Percentiles rank a stretch among this genome's conserved stretches.
phyloP scores from a whole-genome alignment of 2,797 vertebrate genomes.

The Steatocranus sp. region DNA sequence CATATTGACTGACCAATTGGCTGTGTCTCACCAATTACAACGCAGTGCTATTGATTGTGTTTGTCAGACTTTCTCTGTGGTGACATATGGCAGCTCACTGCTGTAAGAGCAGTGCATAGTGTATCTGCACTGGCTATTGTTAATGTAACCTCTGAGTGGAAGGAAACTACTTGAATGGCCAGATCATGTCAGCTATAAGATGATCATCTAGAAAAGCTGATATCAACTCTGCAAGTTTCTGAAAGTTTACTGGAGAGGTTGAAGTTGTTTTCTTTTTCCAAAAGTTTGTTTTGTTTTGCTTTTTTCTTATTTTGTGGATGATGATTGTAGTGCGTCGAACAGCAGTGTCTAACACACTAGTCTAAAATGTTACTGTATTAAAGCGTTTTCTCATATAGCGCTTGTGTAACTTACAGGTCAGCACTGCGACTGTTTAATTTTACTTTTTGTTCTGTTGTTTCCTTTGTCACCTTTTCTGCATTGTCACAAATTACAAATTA shows the following conservation, averaged over 20 bases:
- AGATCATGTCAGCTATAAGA: not conserved
- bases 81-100: constrained; percentile 12
- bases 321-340: not conserved
- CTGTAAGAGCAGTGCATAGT: not conserved
- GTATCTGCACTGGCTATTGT: not conserved
- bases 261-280: not conserved
- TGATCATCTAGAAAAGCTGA: not conserved
- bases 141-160: not conserved
- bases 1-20: constrained; percentile 41
- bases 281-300: not conserved
- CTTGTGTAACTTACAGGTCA: not conserved
- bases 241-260: not conserved
- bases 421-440: not conserved
- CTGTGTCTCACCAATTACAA: constrained; percentile 38
- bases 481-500: not conserved
- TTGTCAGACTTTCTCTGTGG: constrained; percentile 25
- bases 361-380: not conserved
- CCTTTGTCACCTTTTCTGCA: not conserved
- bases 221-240: not conserved
- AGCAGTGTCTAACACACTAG: not conserved
- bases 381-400: not conserved
- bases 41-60: constrained; percentile 22
- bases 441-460: not conserved
- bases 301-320: not conserved
- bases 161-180: not conserved